Evolutionary conservation across 2,888 invertebrate species (phyloP), one percentile per base, ranked within the genome.

Genomic region (Tachina fera): DNA sequence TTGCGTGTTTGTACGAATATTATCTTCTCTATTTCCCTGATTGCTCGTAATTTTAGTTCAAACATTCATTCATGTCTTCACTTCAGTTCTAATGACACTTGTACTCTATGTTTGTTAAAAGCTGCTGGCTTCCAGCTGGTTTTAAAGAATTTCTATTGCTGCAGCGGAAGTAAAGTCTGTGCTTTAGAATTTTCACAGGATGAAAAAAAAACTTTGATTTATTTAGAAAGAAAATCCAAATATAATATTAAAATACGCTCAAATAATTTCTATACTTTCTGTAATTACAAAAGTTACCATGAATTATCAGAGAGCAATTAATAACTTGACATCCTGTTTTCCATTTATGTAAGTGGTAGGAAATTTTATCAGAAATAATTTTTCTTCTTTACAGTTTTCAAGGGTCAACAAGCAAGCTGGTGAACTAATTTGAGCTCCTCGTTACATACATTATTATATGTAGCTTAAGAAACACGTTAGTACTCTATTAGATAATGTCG

Each of bases 161-260:
- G 5, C 74, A 79, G 56, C 79, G 79, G 79, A 79, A 71, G 79
- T 79, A 56, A 63, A 71, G 61, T 70, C 22, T 43, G 1, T 22
- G 13, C 22, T 11, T n/a, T 16, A 19, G 19, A 49, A 49, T 16
- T 72, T 47, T 58, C n/a, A 45, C 14, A 19, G 19, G 31, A 31
- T 6, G 31, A 31, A 31, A 31, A 53, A 61, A 41, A 61, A 56
- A 22, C 14, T 47, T 56, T 45, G n/a, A 45, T 71, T 47, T 58
- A 45, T 31, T 9, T 14, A 10, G 8, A 58, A 45, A 71, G 9
- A 53, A 19, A 45, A 71, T 31, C 6, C 5, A 56, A 47, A 47
- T 9, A 11, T 61, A 1, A 16, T 16, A 16, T n/a, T 65, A 13
- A 47, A 31, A n/a, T 13, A 9, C 43, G 10, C n/a, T 47, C 10